Conservation (phyloP, 37 sponge, comb jelly and placozoan genomes). For the Hexactinellida sp. region DNA sequence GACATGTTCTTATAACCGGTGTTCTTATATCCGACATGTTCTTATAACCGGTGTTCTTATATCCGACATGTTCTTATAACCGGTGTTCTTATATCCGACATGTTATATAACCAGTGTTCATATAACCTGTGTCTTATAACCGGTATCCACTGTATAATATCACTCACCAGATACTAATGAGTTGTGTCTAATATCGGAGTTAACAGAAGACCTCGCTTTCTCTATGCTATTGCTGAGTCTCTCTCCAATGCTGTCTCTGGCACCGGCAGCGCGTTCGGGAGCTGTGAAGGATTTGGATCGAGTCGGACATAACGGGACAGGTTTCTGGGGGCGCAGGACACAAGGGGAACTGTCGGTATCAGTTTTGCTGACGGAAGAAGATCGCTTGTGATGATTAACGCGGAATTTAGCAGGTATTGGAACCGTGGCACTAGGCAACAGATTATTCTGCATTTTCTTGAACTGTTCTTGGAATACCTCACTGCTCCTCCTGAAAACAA, state of each 20-base stretch:
- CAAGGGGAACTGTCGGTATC: not conserved
- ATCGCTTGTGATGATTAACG: not conserved
- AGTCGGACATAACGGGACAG: not conserved
- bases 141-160: not conserved
- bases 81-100: no score
- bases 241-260: not conserved
- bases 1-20: no score
- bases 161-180: not conserved
- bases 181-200: not conserved
- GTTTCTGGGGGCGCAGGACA: not conserved
- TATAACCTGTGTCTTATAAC: no score
- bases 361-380: not conserved
- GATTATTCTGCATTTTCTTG: not conserved
- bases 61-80: no score
- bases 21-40: no score
- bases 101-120: no score
- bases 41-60: no score
- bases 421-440: not conserved
- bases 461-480: not conserved
- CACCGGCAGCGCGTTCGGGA: not conserved
- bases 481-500: not conserved
- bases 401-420: not conserved
- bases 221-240: not conserved
- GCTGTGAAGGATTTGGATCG: not conserved
- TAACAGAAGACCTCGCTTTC: not conserved